Evolutionary conservation across 23 tunicate species (phyloP).

Genomic region (Phallusia fumigata): DNA sequence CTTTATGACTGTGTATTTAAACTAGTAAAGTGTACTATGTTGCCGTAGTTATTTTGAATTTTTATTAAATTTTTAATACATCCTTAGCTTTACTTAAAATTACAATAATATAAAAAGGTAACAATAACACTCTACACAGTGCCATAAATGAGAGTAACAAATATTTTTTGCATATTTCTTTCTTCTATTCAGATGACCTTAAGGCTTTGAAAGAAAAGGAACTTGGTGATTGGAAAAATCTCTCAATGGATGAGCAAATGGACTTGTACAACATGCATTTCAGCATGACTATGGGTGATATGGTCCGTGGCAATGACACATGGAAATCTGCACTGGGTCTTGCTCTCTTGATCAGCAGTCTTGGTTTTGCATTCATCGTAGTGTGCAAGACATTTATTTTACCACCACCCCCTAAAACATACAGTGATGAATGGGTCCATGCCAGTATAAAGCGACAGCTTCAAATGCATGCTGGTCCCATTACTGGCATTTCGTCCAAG

Average conservation of each 20-base stretch:
- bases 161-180: too few species aligned
- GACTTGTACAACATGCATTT: conserved; percentile 84
- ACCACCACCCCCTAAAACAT: conserved; percentile 38
- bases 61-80: too few species aligned
- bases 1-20: too few species aligned
- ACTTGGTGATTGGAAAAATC: conserved; percentile 70
- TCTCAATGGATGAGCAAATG: conserved; percentile 70
- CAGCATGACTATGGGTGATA: conserved; percentile 85
- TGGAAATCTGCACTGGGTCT: conserved; percentile 66
- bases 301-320: conserved; percentile 53
- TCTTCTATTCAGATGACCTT: too few species aligned
- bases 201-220: conserved; percentile 79
- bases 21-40: too few species aligned
- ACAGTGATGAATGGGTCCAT: conserved; percentile 51
- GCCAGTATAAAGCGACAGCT: conserved; percentile 56
- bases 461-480: conserved; percentile 41
- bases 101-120: too few species aligned
- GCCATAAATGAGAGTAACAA: too few species aligned
- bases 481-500: conserved; percentile 81
- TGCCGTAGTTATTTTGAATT: too few species aligned
- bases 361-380: conserved; percentile 27
- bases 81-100: too few species aligned
- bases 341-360: conserved; percentile 14
- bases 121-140: too few species aligned
- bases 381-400: conserved; percentile 37